Evolutionary conservation across 1,140 invertebrate species (phyloP).

Genomic region (Scaptomyza hsui): DNA sequence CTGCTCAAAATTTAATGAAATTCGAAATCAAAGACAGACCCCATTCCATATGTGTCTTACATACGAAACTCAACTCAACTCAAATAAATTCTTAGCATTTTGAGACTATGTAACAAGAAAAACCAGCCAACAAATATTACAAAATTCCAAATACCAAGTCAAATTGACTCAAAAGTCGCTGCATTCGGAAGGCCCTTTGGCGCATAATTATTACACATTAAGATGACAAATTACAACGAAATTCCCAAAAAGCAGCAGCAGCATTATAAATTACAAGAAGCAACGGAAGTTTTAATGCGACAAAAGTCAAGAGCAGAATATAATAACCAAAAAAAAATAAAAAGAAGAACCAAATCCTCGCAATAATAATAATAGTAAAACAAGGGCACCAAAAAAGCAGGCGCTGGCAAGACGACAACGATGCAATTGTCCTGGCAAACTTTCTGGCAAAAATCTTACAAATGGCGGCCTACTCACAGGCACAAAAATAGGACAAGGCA

Average conservation of each 20-base stretch:
- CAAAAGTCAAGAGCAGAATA: constrained; percentile 73
- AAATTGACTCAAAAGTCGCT: constrained; percentile 48
- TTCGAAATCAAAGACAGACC: constrained; percentile 12
- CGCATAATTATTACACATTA: constrained; percentile 77
- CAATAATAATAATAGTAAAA: constrained; percentile 45
- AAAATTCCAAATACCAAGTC: constrained; percentile 28
- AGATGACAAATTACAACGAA: constrained; percentile 73
- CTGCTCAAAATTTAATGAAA: constrained; percentile 20
- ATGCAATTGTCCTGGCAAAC: constrained; percentile 70
- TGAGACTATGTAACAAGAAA: constrained; percentile 4
- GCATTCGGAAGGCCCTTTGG: constrained; percentile 51
- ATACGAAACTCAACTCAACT: constrained; percentile 11
- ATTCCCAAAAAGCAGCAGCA: constrained; percentile 69
- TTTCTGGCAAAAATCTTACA: constrained; percentile 77
- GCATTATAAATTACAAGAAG: constrained; percentile 79
- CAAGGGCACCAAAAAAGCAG: constrained; percentile 46
- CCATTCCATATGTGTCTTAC: neutral
- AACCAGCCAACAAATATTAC: neutral
- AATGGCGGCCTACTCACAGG: constrained; percentile 66
- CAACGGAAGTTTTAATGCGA: constrained; percentile 80
- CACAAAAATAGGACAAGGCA: constrained; percentile 52
- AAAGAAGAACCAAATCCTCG: constrained; percentile 1
- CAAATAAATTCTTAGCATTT: constrained; percentile 31
- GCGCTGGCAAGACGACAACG: constrained; percentile 60
- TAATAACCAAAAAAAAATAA: constrained; percentile 25